Evolutionary conservation across 2,888 invertebrate genomes (phyloP), one percentile per base, ranked within the genome.

Genomic region (Drosophila percnosoma): DNA sequence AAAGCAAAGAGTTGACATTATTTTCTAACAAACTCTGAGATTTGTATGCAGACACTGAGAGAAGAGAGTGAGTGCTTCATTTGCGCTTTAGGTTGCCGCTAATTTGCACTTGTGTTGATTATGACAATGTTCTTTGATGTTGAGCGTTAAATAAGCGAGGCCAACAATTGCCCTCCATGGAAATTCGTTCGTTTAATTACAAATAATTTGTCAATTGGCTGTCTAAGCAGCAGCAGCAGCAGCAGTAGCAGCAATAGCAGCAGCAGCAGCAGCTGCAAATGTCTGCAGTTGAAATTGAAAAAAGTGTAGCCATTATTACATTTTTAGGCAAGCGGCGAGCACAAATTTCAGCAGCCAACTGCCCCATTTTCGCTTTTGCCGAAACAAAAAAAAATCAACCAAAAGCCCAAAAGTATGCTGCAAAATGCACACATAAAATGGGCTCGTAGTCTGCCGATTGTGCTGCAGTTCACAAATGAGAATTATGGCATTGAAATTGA

Each of bases 171-270:
- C 24, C 61, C 49, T 38, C 31, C 42, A 58, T 38, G 5, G 8
- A 31, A 57, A 49, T 69, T 71, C 58, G 57, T 72, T 80, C 75
- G 78, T 73, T 81, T 83, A 82, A 82, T 82, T 81, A 73, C 78
- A 78, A 68, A 58, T 63, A 67, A 69, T 70, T 83, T 61, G 72
- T 71, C 80, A 85, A 82, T 82, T 82, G 81, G 75, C 81, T 68
- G 24, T 8, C 45, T 27, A 24, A 45, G 45, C 21, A 24, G 45
- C 21, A 24, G 4, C 13, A 45, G 21, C 2, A 42, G 21, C 13
- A 42, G 3, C 45, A 45, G 3, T 7, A 21, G 11, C 42, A 42
- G 1, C 13, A 42, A 1, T 51, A 51, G 34, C 48, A 42, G 2
- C 21, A 45, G 13, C 13, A 45, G 7, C 13, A 45, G 7, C 51